These are phyloP conservation scores for Amiota minor DNA, from an alignment of 2,888 invertebrate genomes.

Conservation along the genomic window DNA sequence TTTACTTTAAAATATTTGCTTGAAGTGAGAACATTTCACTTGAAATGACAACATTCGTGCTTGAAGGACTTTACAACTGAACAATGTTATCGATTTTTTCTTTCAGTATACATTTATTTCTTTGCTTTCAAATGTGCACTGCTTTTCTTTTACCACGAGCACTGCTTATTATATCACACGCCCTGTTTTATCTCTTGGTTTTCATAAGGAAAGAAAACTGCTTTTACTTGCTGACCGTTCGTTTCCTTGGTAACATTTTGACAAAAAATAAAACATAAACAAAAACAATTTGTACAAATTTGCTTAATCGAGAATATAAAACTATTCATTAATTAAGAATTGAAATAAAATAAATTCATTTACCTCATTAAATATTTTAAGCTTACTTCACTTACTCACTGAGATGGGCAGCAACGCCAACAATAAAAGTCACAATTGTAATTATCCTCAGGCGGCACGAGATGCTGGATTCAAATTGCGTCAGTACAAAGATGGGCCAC, in stretches of 20 bases:
- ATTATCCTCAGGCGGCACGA: conserved; percentile 70
- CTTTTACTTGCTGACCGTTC: conserved; percentile 30
- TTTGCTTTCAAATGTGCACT: too few species aligned
- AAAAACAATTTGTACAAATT: conserved; percentile 28
- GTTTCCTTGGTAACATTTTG: conserved; percentile 48
- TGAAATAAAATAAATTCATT: conserved; percentile 35
- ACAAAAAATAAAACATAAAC: conserved; percentile 29
- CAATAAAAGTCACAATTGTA: conserved; percentile 49
- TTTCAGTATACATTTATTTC: too few species aligned
- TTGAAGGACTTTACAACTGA: too few species aligned
- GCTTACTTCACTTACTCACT: conserved; percentile 41
- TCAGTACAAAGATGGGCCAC: conserved; percentile 65
- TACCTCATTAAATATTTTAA: conserved; percentile 2
- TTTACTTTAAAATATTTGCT: too few species aligned
- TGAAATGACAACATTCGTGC: too few species aligned
- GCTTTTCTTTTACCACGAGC: too few species aligned
- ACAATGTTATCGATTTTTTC: too few species aligned
- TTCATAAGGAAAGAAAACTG: too few species aligned
- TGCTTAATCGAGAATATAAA: neutral
- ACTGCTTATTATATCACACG: too few species aligned
- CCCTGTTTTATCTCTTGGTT: too few species aligned
- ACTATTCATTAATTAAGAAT: too few species aligned
- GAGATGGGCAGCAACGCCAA: conserved; percentile 49
- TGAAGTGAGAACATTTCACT: too few species aligned
- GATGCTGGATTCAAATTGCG: conserved; percentile 70